Conservation (phyloP, 1,140 invertebrate genomes). For the Bathynomus jamesi region DNA sequence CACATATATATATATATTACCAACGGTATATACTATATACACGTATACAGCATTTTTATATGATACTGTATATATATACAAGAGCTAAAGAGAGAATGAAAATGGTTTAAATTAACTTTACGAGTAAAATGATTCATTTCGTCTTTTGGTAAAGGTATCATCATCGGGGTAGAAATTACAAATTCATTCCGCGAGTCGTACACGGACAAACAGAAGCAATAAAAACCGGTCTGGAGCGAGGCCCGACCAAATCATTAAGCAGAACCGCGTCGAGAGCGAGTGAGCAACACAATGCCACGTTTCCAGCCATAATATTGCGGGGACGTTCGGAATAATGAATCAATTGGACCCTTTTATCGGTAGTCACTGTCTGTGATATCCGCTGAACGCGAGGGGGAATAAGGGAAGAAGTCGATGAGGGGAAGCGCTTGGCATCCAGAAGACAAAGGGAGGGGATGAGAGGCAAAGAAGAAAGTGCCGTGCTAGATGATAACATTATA, state of each 20-base stretch:
- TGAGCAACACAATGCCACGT: background rate
- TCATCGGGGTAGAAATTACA: background rate
- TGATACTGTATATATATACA: conserved; percentile 13
- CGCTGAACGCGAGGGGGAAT: background rate
- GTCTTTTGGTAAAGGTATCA: background rate
- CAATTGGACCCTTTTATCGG: background rate
- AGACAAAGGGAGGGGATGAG: background rate
- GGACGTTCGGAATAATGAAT: background rate
- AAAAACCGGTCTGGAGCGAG: background rate
- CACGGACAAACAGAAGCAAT: background rate
- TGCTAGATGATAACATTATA: background rate
- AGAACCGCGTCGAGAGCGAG: background rate
- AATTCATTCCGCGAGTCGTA: background rate
- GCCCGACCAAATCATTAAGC: background rate
- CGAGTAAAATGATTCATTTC: conserved; percentile 14
- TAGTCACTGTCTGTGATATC: background rate
- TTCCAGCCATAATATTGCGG: background rate
- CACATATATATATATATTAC: conserved; percentile 10
- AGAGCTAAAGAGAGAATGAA: conserved; percentile 17
- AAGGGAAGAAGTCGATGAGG: background rate
- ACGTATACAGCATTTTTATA: conserved; percentile 19
- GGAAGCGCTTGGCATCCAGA: background rate
- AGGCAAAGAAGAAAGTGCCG: background rate
- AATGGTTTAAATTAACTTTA: conserved; percentile 11
- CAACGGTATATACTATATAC: conserved; percentile 10